These are phyloP conservation scores for Ichneumoninae sp. DNA, from an alignment of 2,888 invertebrate species.

Conservation along the genomic window DNA sequence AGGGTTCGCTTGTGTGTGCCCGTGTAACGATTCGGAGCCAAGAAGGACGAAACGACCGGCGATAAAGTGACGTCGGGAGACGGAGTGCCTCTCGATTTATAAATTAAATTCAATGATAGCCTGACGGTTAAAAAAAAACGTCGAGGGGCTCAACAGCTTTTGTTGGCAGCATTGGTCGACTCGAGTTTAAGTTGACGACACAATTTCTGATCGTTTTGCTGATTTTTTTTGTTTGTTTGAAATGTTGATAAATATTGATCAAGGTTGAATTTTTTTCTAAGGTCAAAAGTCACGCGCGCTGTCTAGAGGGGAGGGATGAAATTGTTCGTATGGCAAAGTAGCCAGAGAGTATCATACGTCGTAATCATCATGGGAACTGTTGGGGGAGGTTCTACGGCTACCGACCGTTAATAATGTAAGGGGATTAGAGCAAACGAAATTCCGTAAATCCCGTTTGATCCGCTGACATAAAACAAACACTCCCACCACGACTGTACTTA, in stretches of 20 bases:
- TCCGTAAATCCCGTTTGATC: constrained; percentile 81
- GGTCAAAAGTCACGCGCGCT: constrained; percentile 41
- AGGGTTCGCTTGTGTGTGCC: constrained; percentile 3
- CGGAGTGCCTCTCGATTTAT: constrained; percentile 9
- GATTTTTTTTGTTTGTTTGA: not conserved
- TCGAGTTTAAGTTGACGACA: not conserved
- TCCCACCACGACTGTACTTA: constrained; percentile 68
- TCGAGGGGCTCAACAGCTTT: constrained; percentile 3
- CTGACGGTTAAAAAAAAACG: not conserved
- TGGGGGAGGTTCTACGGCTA: constrained; percentile 50
- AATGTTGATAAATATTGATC: not conserved
- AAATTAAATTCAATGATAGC: constrained; percentile 27
- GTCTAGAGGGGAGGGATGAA: constrained; percentile 25
- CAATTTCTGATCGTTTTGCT: not conserved
- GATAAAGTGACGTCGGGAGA: constrained; percentile 47
- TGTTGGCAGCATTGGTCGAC: not conserved
- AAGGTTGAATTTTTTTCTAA: not conserved
- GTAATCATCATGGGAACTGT: constrained; percentile 76
- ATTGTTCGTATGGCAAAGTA: constrained; percentile 46
- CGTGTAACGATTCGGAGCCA: not conserved
- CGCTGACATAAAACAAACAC: constrained; percentile 81
- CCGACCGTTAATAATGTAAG: constrained; percentile 71
- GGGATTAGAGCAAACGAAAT: constrained; percentile 71
- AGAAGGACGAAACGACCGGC: constrained; percentile 28
- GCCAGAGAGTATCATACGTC: constrained; percentile 48